Percentiles rank a stretch among this genome's conserved stretches.
phyloP scores from a whole-genome alignment of 1,140 invertebrate species.

The Eciton burchellii region DNA sequence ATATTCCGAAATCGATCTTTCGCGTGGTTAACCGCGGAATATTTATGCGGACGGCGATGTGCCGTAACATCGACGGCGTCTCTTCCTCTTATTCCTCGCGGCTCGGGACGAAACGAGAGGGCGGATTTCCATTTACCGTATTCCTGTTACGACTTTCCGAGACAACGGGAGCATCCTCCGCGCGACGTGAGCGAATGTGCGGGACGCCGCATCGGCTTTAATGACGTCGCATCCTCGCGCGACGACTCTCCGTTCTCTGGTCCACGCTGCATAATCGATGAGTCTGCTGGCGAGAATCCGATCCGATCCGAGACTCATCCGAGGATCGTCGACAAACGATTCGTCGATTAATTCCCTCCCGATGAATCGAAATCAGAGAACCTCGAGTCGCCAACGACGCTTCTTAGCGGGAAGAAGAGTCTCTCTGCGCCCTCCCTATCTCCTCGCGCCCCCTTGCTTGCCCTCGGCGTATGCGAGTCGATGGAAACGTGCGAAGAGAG shows the following conservation, averaged over 20 bases:
- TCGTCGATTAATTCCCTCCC: conserved; percentile 1
- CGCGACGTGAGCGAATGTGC: not conserved
- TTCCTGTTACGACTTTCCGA: conserved; percentile 18
- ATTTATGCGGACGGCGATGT: conserved; percentile 34
- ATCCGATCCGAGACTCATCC: not conserved
- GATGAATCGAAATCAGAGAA: not conserved
- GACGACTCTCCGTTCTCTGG: not conserved
- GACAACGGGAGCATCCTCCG: not conserved
- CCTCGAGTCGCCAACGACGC: not conserved
- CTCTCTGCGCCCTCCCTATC: not conserved
- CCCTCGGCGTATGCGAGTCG: too few relatives aligned
- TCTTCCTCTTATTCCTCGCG: conserved; percentile 33
- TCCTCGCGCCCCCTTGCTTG: too few relatives aligned
- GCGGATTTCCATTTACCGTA: conserved; percentile 40
- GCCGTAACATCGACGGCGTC: conserved; percentile 43
- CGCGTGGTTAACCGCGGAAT: not conserved
- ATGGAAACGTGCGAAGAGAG: too few relatives aligned
- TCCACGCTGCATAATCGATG: conserved; percentile 3
- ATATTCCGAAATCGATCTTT: conserved; percentile 37
- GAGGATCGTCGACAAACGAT: not conserved
- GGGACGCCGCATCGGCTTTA: not conserved
- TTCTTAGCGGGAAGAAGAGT: not conserved
- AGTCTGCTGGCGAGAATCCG: not conserved
- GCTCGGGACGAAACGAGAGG: not conserved
- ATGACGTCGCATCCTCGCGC: conserved; percentile 13